phyloP scores from a whole-genome alignment of 2,797 vertebrate genomes.

The Pangasius sanitwongsei region DNA sequence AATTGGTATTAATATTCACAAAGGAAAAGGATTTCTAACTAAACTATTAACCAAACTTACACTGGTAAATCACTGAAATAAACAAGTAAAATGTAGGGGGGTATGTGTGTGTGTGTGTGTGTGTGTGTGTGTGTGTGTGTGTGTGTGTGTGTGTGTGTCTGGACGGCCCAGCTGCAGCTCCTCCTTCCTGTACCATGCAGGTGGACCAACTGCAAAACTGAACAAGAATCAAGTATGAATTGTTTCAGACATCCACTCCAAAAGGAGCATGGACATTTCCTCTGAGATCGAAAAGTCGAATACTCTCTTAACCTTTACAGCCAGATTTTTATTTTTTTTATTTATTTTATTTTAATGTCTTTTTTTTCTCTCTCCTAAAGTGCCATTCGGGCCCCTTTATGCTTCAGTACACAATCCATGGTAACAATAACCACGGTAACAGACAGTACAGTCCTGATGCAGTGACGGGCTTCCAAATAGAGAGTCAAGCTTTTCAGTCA shows the following conservation, averaged over 20 bases:
- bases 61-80: neutral
- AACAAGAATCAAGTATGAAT: neutral
- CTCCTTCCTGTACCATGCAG: neutral
- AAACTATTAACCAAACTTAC: neutral
- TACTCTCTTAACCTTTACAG: constrained; percentile 4
- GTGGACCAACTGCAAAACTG: neutral
- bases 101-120: no score
- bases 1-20: neutral
- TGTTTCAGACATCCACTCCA: neutral
- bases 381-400: constrained; percentile 30
- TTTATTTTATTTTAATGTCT: constrained; percentile 5
- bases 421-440: constrained; percentile 60
- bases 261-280: neutral
- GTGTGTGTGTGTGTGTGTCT: neutral
- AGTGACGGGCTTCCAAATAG: constrained; percentile 35
- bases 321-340: neutral
- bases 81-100: neutral
- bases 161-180: neutral
- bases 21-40: neutral
- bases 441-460: constrained; percentile 35
- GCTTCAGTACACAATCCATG: constrained; percentile 53
- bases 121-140: no score
- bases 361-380: constrained; percentile 1
- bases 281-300: neutral
- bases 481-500: constrained; percentile 28